Percentiles rank a stretch among this genome's conserved stretches.
phyloP scores from a whole-genome alignment of 2,113 vertebrate genomes.

The Emydura subglobosa region DNA sequence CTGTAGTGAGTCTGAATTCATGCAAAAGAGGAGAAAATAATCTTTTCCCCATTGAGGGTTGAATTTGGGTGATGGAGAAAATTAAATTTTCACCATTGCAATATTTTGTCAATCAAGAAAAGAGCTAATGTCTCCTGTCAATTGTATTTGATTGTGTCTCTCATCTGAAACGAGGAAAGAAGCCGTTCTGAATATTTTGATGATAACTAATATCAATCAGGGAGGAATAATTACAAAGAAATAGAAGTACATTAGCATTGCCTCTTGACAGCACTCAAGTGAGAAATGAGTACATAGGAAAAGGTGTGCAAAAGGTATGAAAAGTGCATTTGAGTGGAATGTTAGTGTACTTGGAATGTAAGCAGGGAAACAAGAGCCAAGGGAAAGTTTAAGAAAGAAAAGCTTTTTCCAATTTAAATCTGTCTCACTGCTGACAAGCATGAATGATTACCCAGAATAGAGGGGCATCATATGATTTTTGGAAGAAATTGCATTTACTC shows the following conservation, averaged over 20 bases:
- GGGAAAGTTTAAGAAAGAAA: slow-evolving; percentile 47
- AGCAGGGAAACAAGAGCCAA: slow-evolving; percentile 49
- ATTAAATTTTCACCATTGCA: slow-evolving; percentile 46
- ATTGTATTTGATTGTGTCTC: slow-evolving; percentile 54
- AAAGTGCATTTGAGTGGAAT: slow-evolving; percentile 64
- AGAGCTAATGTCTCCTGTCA: slow-evolving; percentile 63
- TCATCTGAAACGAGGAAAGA: slow-evolving; percentile 64
- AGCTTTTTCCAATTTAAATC: slow-evolving; percentile 34
- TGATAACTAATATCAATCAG: slow-evolving; percentile 70
- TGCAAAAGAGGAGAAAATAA: slow-evolving; percentile 19
- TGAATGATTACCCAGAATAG: slow-evolving; percentile 32
- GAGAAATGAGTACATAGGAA: slow-evolving; percentile 69
- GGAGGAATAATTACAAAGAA: slow-evolving; percentile 72
- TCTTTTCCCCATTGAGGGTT: neutral
- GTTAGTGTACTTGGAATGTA: neutral
- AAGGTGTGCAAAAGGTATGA: slow-evolving; percentile 39
- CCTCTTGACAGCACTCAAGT: slow-evolving; percentile 65
- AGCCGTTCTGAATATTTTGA: slow-evolving; percentile 64
- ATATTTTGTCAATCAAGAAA: slow-evolving; percentile 59
- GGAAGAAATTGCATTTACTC: slow-evolving; percentile 41
- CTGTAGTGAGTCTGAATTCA: neutral
- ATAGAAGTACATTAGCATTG: slow-evolving; percentile 61
- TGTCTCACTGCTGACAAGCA: slow-evolving; percentile 31
- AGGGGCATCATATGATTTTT: neutral
- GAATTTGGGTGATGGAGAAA: slow-evolving; percentile 26